phyloP scores from a whole-genome alignment of 2,888 invertebrate genomes.

The Heliconius aoede region DNA sequence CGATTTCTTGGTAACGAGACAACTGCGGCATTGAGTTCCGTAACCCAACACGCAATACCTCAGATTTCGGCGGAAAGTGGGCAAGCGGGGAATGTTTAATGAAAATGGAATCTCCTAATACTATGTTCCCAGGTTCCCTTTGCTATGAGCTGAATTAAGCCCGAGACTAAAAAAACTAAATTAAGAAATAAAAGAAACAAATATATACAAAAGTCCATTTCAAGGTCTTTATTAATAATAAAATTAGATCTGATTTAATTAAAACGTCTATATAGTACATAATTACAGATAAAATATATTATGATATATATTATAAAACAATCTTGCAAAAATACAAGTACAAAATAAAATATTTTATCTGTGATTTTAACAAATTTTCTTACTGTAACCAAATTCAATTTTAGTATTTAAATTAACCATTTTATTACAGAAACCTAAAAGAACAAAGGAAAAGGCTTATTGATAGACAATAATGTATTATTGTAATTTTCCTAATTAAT shows the following conservation, averaged over 20 bases:
- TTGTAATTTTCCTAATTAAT: not conserved
- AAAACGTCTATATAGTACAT: not conserved
- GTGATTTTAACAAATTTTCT: not conserved
- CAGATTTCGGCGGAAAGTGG: no score
- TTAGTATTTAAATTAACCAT: constrained; percentile 6
- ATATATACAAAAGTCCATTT: constrained; percentile 2
- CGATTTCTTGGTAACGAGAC: no score
- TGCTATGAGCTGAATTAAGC: no score
- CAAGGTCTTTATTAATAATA: constrained; percentile 6
- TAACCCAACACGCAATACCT: no score
- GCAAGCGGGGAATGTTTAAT: no score
- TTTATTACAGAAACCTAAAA: not conserved
- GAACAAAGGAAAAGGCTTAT: no score
- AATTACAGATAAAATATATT: constrained; percentile 12
- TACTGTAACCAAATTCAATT: not conserved
- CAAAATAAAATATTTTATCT: not conserved
- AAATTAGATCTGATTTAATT: not conserved
- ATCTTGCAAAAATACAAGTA: not conserved
- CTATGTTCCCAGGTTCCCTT: no score
- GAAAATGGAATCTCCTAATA: no score
- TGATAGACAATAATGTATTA: not conserved
- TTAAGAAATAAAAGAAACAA: not conserved
- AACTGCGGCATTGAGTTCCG: no score
- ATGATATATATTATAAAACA: no score
- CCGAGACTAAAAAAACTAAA: no score